phyloP scores from a whole-genome alignment of 2,888 invertebrate genomes.

The Papilio gigon region DNA sequence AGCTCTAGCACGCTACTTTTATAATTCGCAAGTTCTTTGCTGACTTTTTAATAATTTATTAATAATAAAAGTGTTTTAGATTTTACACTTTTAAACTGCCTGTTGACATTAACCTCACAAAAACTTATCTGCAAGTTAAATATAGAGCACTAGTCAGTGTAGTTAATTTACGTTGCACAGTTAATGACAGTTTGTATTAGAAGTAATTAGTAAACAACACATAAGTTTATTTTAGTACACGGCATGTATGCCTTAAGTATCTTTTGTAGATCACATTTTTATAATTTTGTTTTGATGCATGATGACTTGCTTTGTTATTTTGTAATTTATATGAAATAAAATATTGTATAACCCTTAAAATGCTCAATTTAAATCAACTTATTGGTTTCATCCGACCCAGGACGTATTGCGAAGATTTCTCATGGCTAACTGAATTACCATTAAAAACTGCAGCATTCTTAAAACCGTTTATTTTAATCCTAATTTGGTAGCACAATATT shows the following conservation, averaged over 20 bases:
- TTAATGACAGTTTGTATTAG: background rate
- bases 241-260: background rate
- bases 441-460: no score
- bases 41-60: background rate
- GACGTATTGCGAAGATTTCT: no score
- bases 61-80: no score
- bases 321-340: background rate
- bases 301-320: background rate
- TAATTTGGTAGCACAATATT: background rate
- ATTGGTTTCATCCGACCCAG: background rate
- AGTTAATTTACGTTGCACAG: background rate
- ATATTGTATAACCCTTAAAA: no score
- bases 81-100: background rate
- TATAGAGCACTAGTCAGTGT: background rate
- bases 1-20: conserved; percentile 4
- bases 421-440: no score
- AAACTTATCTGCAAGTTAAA: background rate
- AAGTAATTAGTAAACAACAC: background rate
- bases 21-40: background rate
- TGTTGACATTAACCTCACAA: background rate
- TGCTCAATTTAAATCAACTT: background rate
- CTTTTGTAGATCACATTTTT: background rate
- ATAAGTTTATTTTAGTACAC: background rate
- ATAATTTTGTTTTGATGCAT: background rate
- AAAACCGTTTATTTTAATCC: no score